Evolutionary conservation across 2,113 vertebrate species (phyloP), one percentile per base, ranked within the genome.

Genomic region (Ochotona curzoniae): DNA sequence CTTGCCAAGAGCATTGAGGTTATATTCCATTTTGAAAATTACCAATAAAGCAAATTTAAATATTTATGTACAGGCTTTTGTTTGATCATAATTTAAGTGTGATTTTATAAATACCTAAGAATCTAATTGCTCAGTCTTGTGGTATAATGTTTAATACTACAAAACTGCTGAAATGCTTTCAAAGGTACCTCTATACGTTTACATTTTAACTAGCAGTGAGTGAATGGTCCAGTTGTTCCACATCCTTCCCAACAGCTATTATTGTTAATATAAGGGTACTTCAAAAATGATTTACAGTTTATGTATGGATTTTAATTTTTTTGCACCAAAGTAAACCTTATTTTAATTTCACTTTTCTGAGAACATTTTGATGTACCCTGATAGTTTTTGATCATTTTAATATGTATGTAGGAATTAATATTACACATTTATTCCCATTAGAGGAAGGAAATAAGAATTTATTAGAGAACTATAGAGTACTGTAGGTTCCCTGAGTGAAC

Each of bases 371-470:
- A 57, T 57, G 13, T 57, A 57, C 18, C 14, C 54, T 57, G 54
- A 57, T 76, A 35, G 57, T 76, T 66, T 92, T 92, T 61, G 81
- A 51, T 9, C 73, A 90, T 9, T 89, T 2, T 90, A 83, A 80
- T 28, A 76, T 47, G 7, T 79, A 0, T 79, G 8, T 89, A 79
- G 61, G 87, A n/a, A 8, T 84, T 84, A 30, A 51, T 47, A 3
- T 21, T 66, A 60, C 26, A 64, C n/a, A n/a, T 84, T 57, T 64
- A 26, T 85, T 38, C 10, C 88, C 28, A 90, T 67, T 30, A 84
- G 25, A 75, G 49, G n/a, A 32, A 70, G 10, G 25, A 76, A 90
- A 87, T 23, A 87, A 87, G 26, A 96, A 89, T 74, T 78, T 66
- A 17, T 57, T 6, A 90, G 80, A 87, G 26, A 85, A 63, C 32